These are phyloP conservation scores for Drosophila mayri DNA, from an alignment of 1,140 invertebrate genomes.

Conservation along the genomic window DNA sequence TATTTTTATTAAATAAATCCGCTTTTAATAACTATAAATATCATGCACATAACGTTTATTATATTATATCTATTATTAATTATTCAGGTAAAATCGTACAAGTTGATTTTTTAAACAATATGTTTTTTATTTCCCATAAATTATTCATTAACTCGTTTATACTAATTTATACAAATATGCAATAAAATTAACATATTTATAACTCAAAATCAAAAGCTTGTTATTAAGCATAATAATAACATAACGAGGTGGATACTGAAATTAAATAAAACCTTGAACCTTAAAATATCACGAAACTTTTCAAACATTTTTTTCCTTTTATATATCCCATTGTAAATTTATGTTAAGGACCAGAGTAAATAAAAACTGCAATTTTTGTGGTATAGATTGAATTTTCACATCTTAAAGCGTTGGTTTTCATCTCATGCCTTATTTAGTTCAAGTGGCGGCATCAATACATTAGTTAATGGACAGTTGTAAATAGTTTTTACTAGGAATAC, in stretches of 20 bases:
- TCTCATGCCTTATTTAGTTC: background rate
- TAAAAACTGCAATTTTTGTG: no score
- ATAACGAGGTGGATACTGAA: background rate
- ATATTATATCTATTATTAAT: background rate
- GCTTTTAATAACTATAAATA: background rate
- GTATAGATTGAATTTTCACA: no score
- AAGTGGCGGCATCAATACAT: background rate
- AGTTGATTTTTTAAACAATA: conserved; percentile 1
- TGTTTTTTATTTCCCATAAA: background rate
- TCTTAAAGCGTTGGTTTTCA: no score
- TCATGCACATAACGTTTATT: background rate
- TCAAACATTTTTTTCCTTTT: background rate
- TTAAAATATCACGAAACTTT: background rate
- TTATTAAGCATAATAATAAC: background rate
- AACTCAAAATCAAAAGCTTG: background rate
- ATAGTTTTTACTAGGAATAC: conserved; percentile 1
- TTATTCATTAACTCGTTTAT: background rate
- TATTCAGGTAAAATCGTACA: background rate
- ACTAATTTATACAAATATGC: background rate
- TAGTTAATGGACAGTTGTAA: background rate
- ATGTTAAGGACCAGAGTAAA: no score
- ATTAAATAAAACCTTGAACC: conserved; percentile 3
- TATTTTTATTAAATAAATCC: background rate
- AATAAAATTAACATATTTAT: background rate
- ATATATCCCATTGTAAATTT: no score